Percentiles rank a stretch among this genome's conserved stretches.
These are phyloP conservation scores for Dipodomys merriami DNA, from an alignment of 2,113 vertebrate genomes.

Conservation along the genomic window DNA sequence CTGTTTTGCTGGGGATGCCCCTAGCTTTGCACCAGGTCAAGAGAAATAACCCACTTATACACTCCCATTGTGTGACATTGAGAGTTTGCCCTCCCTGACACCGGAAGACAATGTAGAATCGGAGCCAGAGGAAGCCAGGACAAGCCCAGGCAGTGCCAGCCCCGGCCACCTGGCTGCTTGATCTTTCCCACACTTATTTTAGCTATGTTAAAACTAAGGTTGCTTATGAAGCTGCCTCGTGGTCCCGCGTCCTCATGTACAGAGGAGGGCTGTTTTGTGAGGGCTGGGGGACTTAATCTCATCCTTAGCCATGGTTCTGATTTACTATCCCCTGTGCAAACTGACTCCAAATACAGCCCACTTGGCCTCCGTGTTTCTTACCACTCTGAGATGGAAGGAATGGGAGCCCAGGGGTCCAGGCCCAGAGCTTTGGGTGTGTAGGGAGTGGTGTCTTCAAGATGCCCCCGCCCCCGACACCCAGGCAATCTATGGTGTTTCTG, in stretches of 20 bases:
- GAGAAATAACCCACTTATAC: background rate
- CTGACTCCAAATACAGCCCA: no score
- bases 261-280: no score
- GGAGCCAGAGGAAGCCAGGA: background rate
- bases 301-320: background rate
- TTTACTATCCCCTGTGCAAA: no score
- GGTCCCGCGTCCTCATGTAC: no score
- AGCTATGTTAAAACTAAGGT: background rate
- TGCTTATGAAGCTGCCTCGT: background rate
- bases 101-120: background rate
- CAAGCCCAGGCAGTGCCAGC: background rate
- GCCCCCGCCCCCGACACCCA: no score
- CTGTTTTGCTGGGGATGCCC: background rate
- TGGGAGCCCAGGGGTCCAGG: no score
- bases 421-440: background rate
- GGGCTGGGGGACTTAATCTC: no score
- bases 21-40: background rate
- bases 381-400: no score
- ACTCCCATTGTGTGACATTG: no score
- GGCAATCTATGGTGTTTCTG: background rate
- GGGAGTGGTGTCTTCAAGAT: background rate
- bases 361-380: no score
- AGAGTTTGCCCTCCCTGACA: background rate
- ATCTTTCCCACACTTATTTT: background rate
- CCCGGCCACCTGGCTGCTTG: fast-evolving